A percentile compares a stretch with the other conserved stretches of the same genome.
Evolutionary conservation across 1,140 invertebrate species (phyloP).

Genomic region (Cydia amplana): DNA sequence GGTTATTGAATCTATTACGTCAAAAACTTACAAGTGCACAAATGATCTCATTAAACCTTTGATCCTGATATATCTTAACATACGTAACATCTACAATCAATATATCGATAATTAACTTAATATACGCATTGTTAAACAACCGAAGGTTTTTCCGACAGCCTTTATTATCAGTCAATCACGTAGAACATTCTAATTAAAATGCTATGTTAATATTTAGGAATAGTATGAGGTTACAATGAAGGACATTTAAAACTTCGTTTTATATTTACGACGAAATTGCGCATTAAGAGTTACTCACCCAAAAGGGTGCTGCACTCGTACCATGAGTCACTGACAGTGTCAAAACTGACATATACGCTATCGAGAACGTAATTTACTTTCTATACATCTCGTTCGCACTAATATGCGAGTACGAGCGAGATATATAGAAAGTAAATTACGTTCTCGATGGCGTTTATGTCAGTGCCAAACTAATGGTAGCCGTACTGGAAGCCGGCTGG

Average conservation of each 20-base stretch:
- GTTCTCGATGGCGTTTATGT: too few species aligned
- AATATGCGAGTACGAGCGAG: too few species aligned
- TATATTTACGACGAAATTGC: background rate
- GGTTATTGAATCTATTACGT: background rate
- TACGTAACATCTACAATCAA: background rate
- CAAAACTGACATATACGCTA: too few species aligned
- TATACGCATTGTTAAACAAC: background rate
- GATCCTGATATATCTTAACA: background rate
- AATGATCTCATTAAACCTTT: slow-evolving; percentile 3
- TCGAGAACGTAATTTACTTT: too few species aligned
- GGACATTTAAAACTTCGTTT: background rate
- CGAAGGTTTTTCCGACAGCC: slow-evolving; percentile 18
- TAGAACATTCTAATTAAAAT: slow-evolving; percentile 12
- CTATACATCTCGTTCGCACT: too few species aligned
- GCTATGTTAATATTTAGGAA: background rate
- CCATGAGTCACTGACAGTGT: too few species aligned
- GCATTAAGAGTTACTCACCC: background rate
- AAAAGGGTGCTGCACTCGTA: too few species aligned
- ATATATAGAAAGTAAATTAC: too few species aligned
- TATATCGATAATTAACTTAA: slow-evolving; percentile 6
- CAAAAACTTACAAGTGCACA: background rate
- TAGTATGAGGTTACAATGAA: background rate
- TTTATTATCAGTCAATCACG: slow-evolving; percentile 8
- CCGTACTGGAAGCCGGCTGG: too few species aligned
- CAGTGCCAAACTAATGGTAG: too few species aligned